Percentiles rank a stretch among this genome's conserved stretches.
Evolutionary conservation across 2,797 vertebrate species (phyloP).

Genomic region (Gambelia wislizenii): DNA sequence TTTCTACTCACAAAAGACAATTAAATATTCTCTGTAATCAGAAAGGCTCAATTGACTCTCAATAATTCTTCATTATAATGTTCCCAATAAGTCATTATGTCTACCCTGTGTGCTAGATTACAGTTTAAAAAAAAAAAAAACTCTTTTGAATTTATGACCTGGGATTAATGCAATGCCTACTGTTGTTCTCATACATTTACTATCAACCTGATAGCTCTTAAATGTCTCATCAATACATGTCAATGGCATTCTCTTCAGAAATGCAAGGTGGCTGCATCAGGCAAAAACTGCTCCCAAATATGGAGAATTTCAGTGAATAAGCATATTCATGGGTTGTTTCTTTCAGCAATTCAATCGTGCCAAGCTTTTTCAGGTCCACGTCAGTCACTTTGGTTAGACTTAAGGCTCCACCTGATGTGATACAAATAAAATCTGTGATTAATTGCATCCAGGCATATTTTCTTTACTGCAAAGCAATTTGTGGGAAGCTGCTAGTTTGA

Average conservation of each 20-base stretch:
- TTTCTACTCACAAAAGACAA: conserved; percentile 44
- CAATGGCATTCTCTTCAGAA: not conserved
- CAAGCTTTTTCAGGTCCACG: not conserved
- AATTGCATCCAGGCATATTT: not conserved
- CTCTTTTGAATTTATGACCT: conserved; percentile 9
- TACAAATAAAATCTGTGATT: no score
- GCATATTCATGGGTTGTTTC: not conserved
- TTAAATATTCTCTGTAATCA: not conserved
- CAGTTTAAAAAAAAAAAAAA: conserved; percentile 2
- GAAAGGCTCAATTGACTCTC: not conserved
- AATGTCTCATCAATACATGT: not conserved
- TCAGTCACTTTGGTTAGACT: not conserved
- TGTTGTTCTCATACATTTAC: not conserved
- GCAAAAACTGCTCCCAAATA: not conserved
- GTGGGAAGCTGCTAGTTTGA: no score
- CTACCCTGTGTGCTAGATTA: conserved; percentile 8
- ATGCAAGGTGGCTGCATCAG: not conserved
- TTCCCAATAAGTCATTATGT: conserved; percentile 5
- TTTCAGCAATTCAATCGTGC: not conserved
- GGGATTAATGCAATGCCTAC: not conserved
- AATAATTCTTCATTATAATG: conserved; percentile 30
- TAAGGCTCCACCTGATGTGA: not conserved
- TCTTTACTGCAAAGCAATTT: no score
- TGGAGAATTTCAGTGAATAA: not conserved
- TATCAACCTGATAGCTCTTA: conserved; percentile 4